Conservation (phyloP, 2,113 vertebrate genomes). For the Penelope pileata region DNA sequence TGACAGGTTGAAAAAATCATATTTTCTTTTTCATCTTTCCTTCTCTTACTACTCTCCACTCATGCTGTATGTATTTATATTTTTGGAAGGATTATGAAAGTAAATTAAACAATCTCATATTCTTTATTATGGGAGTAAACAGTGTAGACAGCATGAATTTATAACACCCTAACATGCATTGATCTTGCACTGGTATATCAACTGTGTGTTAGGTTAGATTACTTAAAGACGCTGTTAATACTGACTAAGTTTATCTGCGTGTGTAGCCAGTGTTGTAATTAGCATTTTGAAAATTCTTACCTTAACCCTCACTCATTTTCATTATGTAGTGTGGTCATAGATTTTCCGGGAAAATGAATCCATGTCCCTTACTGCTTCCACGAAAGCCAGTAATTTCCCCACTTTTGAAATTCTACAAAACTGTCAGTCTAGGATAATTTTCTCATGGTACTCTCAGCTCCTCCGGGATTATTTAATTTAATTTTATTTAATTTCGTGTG, state of each 20-base stretch:
- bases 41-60: background rate
- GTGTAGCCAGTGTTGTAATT: background rate
- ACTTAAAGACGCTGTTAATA: background rate
- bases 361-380: background rate
- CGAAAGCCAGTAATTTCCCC: background rate
- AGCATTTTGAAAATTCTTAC: background rate
- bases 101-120: accelerated
- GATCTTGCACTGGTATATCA: background rate
- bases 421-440: background rate
- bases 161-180: background rate
- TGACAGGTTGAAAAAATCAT: background rate
- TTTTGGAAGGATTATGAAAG: background rate
- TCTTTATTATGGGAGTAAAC: background rate
- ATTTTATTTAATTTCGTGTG: background rate
- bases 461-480: background rate
- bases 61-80: background rate
- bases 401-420: background rate
- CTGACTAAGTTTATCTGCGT: background rate
- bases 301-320: background rate
- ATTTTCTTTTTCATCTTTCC: background rate
- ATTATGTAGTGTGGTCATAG: background rate
- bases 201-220: background rate
- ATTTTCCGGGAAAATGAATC: background rate
- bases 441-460: background rate
- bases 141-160: accelerated